A percentile compares a stretch with the other conserved stretches of the same genome.
phyloP scores from a whole-genome alignment of 2,797 vertebrate species.

The Anomalospiza imberbis region DNA sequence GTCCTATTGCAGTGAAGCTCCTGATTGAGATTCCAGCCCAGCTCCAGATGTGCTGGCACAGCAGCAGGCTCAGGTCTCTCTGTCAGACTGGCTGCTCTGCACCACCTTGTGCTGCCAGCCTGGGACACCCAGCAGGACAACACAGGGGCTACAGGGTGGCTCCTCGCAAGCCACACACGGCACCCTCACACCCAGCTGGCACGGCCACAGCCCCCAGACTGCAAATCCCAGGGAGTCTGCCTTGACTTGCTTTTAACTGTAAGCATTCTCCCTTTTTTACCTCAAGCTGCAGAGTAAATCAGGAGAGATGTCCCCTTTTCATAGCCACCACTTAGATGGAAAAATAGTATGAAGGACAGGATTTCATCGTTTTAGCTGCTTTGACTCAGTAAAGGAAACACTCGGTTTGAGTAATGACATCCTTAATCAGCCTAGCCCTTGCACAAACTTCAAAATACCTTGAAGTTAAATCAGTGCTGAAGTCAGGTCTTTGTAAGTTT shows the following conservation, averaged over 20 bases:
- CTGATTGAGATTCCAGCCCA: not conserved
- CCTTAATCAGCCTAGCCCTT: constrained; percentile 15
- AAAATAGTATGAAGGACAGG: not conserved
- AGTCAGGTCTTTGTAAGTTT: constrained; percentile 17
- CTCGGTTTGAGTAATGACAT: not conserved
- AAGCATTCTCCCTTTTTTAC: not conserved
- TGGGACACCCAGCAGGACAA: not conserved
- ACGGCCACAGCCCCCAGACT: not conserved
- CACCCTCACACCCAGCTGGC: rapidly evolving
- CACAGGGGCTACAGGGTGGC: not conserved
- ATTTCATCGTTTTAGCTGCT: not conserved
- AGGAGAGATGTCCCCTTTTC: not conserved
- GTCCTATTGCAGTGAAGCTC: not conserved
- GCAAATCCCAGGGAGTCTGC: not conserved
- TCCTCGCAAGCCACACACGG: rapidly evolving
- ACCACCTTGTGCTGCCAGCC: rapidly evolving
- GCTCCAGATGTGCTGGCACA: rapidly evolving
- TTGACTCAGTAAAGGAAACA: constrained; percentile 1
- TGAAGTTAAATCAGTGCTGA: constrained; percentile 41
- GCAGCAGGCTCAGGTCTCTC: not conserved
- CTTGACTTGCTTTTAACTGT: not conserved
- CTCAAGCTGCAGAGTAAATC: not conserved
- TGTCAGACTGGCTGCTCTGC: not conserved
- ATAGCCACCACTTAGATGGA: not conserved
- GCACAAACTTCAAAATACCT: constrained; percentile 19